Evolutionary conservation across 2,113 vertebrate species (phyloP).

Genomic region (Pseudorasbora parva): DNA sequence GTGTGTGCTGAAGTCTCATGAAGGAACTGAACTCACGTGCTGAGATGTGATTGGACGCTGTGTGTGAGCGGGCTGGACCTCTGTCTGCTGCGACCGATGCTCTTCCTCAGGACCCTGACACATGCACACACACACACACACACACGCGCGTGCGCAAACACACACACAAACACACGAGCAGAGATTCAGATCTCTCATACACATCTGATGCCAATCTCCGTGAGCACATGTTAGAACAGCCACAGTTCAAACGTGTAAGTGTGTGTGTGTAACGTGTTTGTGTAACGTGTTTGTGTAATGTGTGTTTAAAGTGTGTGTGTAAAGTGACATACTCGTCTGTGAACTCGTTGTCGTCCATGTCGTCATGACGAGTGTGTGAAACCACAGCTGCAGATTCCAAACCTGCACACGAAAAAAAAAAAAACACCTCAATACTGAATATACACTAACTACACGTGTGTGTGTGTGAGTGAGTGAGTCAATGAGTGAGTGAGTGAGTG

Average conservation of each 20-base stretch:
- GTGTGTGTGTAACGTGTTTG: background rate
- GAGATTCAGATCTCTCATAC: too few relatives aligned
- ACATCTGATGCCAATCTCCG: too few relatives aligned
- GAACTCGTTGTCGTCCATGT: conserved; percentile 58
- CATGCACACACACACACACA: too few relatives aligned
- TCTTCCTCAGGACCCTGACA: conserved; percentile 49
- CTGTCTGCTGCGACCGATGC: conserved; percentile 30
- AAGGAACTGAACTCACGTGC: conserved; percentile 56
- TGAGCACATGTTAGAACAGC: too few relatives aligned
- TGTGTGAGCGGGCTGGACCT: conserved; percentile 21
- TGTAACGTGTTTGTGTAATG: too few relatives aligned
- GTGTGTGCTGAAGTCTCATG: background rate
- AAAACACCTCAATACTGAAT: background rate
- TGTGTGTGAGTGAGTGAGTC: too few relatives aligned
- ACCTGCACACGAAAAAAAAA: conserved; percentile 16
- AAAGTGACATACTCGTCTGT: conserved; percentile 67
- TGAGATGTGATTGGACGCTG: conserved; percentile 65
- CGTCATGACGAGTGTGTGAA: conserved; percentile 60
- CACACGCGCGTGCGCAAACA: too few relatives aligned
- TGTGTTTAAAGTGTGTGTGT: too few relatives aligned
- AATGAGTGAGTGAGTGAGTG: background rate
- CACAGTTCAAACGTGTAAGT: too few relatives aligned
- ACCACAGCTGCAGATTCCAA: conserved; percentile 67
- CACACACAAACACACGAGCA: too few relatives aligned
- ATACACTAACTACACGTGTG: too few relatives aligned